Evolutionary conservation across 2,888 invertebrate species (phyloP).

Genomic region (Macropis europaea): DNA sequence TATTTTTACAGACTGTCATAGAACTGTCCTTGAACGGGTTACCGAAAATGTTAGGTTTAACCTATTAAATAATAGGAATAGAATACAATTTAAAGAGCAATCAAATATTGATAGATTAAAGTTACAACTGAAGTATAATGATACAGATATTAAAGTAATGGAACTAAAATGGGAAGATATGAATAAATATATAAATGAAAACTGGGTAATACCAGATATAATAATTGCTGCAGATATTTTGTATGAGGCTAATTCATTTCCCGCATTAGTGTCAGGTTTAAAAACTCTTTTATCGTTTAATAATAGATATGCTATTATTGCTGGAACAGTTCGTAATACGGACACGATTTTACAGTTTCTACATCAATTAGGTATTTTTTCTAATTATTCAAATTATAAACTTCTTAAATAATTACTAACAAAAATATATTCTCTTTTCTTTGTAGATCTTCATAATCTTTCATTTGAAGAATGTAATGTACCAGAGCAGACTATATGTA

Average conservation of each 20-base stretch:
- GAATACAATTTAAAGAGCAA: neutral
- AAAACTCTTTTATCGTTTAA: constrained; percentile 75
- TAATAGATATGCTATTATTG: constrained; percentile 80
- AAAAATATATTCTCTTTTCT: constrained; percentile 3
- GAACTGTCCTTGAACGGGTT: constrained; percentile 84
- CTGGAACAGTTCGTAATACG: constrained; percentile 85
- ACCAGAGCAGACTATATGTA: constrained; percentile 56
- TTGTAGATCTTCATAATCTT: constrained; percentile 65
- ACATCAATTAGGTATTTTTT: constrained; percentile 80
- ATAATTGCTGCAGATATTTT: constrained; percentile 84
- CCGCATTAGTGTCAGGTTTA: constrained; percentile 79
- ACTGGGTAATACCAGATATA: constrained; percentile 77
- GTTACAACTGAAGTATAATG: constrained; percentile 47
- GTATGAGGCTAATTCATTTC: constrained; percentile 82
- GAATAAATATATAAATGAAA: constrained; percentile 63
- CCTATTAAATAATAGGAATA: constrained; percentile 68
- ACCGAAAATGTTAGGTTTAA: constrained; percentile 85
- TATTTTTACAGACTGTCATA: constrained; percentile 87
- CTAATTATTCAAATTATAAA: constrained; percentile 19
- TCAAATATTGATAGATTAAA: constrained; percentile 26
- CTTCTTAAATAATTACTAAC: constrained; percentile 36
- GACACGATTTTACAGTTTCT: constrained; percentile 84
- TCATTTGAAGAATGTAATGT: constrained; percentile 63
- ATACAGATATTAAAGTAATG: constrained; percentile 70
- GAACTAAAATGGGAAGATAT: constrained; percentile 82